These are phyloP conservation scores for Rana temporaria DNA, from an alignment of 2,113 vertebrate species.

Conservation along the genomic window DNA sequence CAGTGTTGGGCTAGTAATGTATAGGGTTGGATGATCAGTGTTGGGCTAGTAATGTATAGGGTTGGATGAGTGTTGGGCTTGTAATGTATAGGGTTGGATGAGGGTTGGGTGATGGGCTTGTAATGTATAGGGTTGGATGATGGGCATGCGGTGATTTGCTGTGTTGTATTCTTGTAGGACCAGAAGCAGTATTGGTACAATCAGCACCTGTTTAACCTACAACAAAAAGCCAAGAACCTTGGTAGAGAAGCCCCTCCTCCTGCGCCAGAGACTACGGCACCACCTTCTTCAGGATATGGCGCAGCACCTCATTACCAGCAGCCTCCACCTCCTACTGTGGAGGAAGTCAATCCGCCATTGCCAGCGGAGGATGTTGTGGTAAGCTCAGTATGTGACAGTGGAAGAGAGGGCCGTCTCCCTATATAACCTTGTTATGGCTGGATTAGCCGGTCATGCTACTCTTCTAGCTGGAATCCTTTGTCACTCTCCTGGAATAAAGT, in stretches of 20 bases:
- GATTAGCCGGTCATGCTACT: no score
- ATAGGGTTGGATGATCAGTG: no score
- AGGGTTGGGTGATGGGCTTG: no score
- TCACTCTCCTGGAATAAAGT: no score
- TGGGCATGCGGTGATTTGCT: neutral
- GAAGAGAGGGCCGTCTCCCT: no score
- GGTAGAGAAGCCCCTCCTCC: conserved; percentile 71
- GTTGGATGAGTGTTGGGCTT: no score
- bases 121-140: no score
- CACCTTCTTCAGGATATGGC: conserved; percentile 41
- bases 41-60: no score
- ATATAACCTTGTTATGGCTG: no score
- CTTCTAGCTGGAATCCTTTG: no score
- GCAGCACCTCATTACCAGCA: conserved; percentile 65
- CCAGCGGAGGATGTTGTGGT: neutral
- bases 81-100: no score
- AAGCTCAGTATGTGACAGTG: neutral
- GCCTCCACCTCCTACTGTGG: conserved; percentile 79
- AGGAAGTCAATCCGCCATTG: conserved; percentile 72
- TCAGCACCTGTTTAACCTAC: conserved; percentile 91
- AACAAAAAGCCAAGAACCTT: conserved; percentile 80
- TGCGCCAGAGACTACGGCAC: conserved; percentile 61
- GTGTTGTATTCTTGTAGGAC: conserved; percentile 73
- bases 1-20: no score
- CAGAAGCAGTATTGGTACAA: conserved; percentile 97